These are phyloP conservation scores for Lycocorax pyrrhopterus DNA, from an alignment of 2,113 vertebrate genomes.

Conservation along the genomic window DNA sequence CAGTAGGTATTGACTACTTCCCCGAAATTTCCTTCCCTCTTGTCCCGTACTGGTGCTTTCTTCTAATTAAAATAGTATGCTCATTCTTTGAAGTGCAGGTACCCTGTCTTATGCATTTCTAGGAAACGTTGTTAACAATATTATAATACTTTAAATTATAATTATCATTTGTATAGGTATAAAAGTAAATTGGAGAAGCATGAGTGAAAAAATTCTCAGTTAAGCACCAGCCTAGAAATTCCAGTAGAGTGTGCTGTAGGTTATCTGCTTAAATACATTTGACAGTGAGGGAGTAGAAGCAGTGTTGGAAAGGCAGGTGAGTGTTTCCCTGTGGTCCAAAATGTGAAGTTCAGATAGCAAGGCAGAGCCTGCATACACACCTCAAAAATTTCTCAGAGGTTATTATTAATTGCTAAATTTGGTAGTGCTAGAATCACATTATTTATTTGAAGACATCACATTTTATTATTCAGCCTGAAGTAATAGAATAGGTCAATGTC, in stretches of 20 bases:
- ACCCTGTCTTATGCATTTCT: background rate
- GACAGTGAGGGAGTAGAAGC: background rate
- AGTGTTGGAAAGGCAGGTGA: background rate
- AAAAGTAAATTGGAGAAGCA: background rate
- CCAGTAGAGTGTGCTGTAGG: background rate
- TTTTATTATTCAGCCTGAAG: background rate
- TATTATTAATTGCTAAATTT: background rate
- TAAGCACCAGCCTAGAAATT: background rate
- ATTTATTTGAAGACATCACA: background rate
- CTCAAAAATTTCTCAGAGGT: background rate
- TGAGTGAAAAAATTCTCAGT: background rate
- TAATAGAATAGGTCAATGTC: background rate
- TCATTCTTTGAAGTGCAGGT: background rate
- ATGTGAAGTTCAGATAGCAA: background rate
- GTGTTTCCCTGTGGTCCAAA: background rate
- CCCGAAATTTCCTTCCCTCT: background rate
- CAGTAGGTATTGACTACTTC: background rate
- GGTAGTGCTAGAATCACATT: background rate
- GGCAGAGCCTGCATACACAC: fast-evolving
- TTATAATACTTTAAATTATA: background rate
- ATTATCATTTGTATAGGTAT: background rate
- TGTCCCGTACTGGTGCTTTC: background rate
- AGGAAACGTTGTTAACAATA: background rate
- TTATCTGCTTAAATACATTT: background rate
- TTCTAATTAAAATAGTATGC: background rate